Evolutionary conservation across 2,888 invertebrate species (phyloP).

Genomic region (Craniophora ligustri): DNA sequence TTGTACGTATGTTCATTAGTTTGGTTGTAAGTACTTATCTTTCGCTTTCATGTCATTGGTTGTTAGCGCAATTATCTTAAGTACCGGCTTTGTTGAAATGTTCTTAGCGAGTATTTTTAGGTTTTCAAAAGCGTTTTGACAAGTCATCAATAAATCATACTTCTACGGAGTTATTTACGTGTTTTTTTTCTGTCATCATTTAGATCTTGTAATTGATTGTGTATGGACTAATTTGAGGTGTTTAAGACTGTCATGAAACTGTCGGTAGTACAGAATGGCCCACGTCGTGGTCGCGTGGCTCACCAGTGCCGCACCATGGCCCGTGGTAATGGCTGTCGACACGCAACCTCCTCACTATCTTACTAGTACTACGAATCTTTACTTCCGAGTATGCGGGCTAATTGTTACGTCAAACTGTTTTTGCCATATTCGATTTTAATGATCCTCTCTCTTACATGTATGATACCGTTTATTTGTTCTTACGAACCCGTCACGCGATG

Average conservation of each 20-base stretch:
- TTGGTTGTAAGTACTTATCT: conserved; percentile 2
- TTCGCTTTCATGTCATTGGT: conserved; percentile 7
- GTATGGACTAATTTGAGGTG: conserved; percentile 31
- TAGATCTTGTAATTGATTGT: conserved; percentile 1
- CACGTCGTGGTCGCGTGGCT: conserved; percentile 50
- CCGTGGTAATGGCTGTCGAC: conserved; percentile 52
- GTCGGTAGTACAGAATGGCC: conserved; percentile 31
- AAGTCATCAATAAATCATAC: conserved; percentile 7
- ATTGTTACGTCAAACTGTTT: conserved; percentile 61
- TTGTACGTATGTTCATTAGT: conserved; percentile 10
- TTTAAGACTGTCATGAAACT: conserved; percentile 36
- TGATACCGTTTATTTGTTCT: conserved; percentile 39
- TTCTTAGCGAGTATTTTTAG: not conserved
- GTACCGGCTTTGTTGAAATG: not conserved
- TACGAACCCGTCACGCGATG: conserved; percentile 35
- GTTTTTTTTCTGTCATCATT: no score
- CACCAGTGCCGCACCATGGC: conserved; percentile 57
- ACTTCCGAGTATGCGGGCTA: conserved; percentile 52
- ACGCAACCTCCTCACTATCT: conserved; percentile 55
- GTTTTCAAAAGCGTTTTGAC: not conserved
- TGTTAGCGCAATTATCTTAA: conserved; percentile 10
- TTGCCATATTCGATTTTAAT: conserved; percentile 47
- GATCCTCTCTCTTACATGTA: conserved; percentile 45
- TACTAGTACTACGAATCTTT: conserved; percentile 51
- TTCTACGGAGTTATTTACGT: conserved; percentile 12